Base-by-base conservation (phyloP, 2,797 vertebrate genomes). In the Cynopterus sphinx region DNA sequence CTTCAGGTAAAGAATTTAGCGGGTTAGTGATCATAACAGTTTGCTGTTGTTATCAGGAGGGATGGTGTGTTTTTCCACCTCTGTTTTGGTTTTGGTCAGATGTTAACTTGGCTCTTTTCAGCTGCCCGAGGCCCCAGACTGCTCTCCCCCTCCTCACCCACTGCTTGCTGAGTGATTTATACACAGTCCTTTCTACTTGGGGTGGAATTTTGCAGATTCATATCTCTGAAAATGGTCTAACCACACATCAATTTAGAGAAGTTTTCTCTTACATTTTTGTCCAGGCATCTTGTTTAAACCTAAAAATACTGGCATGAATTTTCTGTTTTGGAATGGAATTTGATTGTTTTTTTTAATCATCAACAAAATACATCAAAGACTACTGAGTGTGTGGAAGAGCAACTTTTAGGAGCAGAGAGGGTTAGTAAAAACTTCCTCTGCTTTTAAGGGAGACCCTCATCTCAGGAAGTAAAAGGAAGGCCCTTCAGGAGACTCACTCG, bases 291-390 rank as follows among this genome's bases (percentile, higher is more conserved):
- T 70, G 9, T 82, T 93, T 82, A 61, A 87, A 31, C 46, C 41
- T 92, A 71, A 86, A 85, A 86, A 31, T 49, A 75, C 2, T 53
- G 22, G 28, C 65, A 59, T 84, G 21, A 55, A 68, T 77, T 70
- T 87, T 59, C 82, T 75, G 36, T 84, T 77, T 87, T 36, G 28
- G 22, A 22, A 39, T 73, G 49, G 59, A 81, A 63, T 89, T 55
- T 68, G 46, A 91, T 78, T 49, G 24, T 65, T 89, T 89, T 15
- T 91, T 15, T 87, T 92, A 57, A 65, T 73, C 63, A 84, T 87
- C 33, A 28, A 8, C 46, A 87, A 89, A 96, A 75, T 75, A 31
- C 4, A 33, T 49, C 67, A n/a, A 15, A 90, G 67, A 46, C 63
- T 21, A 13, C 67, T 13, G 33, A 63, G 3, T 41, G 55, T 51